These are phyloP conservation scores for Batillaria attramentaria DNA, from an alignment of 1,140 invertebrate genomes.

Conservation along the genomic window DNA sequence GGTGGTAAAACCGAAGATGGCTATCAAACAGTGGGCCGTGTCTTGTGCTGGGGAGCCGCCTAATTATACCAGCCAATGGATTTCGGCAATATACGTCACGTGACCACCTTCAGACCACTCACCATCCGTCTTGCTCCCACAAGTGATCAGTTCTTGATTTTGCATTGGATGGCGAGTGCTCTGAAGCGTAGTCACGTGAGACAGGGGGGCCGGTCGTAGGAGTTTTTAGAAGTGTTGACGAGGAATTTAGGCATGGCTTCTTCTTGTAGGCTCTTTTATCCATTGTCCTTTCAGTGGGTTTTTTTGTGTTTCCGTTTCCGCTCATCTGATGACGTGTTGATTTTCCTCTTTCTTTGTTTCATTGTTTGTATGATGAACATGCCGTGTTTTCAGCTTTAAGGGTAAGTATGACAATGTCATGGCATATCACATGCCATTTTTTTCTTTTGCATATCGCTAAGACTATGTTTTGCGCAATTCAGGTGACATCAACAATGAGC, in stretches of 20 bases:
- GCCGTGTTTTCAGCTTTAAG: neutral
- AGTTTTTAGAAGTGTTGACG: neutral
- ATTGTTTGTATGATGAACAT: neutral
- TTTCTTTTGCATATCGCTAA: neutral
- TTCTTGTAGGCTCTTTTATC: neutral
- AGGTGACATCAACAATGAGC: conserved; percentile 13
- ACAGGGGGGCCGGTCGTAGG: neutral
- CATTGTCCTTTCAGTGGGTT: neutral
- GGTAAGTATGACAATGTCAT: conserved; percentile 20
- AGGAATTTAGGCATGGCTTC: neutral
- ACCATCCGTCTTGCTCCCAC: conserved; percentile 19
- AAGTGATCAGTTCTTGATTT: conserved; percentile 10
- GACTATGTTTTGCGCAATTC: conserved; percentile 21
- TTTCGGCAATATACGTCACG: neutral
- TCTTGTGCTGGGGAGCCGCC: conserved; percentile 30
- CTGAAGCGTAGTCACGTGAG: conserved; percentile 23
- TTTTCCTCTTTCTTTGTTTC: conserved; percentile 1
- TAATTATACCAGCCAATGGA: conserved; percentile 3
- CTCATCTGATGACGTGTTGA: neutral
- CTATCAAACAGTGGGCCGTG: conserved; percentile 34
- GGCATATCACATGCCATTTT: neutral
- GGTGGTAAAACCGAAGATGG: conserved; percentile 43
- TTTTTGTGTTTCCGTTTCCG: neutral
- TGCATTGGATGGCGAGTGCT: conserved; percentile 35
- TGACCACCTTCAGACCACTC: conserved; percentile 26